These are phyloP conservation scores for Pachyrhynchus sulphureomaculatus DNA, from an alignment of 1,140 invertebrate species.

Conservation along the genomic window DNA sequence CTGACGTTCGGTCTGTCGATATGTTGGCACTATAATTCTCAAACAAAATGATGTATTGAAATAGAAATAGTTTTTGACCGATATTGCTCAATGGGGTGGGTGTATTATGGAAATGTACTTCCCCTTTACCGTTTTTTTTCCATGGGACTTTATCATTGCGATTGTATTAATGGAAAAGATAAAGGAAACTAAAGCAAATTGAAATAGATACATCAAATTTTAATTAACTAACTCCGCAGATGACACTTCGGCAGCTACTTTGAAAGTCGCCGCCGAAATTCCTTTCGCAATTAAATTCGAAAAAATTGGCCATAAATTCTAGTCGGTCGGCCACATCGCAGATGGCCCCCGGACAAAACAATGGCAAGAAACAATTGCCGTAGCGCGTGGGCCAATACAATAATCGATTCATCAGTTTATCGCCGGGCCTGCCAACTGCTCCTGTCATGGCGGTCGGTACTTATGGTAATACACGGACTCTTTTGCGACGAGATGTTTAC, in stretches of 20 bases:
- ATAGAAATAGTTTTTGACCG: too few relatives aligned
- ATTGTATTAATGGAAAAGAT: too few relatives aligned
- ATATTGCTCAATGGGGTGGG: too few relatives aligned
- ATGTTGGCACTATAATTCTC: too few relatives aligned
- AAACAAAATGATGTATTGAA: too few relatives aligned
- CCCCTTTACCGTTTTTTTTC: too few relatives aligned
- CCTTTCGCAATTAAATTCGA: constrained; percentile 27
- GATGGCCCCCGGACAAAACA: constrained; percentile 29
- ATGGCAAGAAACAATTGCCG: constrained; percentile 29
- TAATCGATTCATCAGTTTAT: constrained; percentile 34
- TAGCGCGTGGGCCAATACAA: constrained; percentile 24
- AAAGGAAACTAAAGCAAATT: too few relatives aligned
- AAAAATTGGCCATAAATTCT: constrained; percentile 26
- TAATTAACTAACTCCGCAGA: constrained; percentile 17
- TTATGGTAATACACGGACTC: too few relatives aligned
- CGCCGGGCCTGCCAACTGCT: constrained; percentile 29
- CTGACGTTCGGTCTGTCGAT: too few relatives aligned
- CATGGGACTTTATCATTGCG: too few relatives aligned
- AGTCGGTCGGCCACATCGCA: constrained; percentile 9
- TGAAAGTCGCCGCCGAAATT: constrained; percentile 3
- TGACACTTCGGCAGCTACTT: not conserved
- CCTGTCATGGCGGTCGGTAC: constrained; percentile 12
- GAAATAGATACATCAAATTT: constrained; percentile 19
- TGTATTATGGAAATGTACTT: too few relatives aligned
- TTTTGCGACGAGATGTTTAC: too few relatives aligned